A percentile compares a stretch with the other conserved stretches of the same genome.
Conservation (phyloP, 1,140 invertebrate species). For the Meloidogyne exigua region DNA sequence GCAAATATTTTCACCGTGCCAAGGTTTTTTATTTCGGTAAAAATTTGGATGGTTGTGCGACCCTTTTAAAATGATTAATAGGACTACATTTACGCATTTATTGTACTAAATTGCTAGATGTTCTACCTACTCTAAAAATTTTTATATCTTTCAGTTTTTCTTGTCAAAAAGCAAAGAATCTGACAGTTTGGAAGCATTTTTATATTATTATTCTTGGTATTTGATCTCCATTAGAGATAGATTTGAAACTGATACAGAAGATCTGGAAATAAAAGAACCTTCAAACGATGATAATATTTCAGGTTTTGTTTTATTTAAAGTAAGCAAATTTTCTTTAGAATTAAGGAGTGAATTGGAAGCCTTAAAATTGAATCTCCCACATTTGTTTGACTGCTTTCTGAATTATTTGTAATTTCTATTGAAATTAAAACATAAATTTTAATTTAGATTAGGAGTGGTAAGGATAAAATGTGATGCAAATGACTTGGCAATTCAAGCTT, state of each 20-base stretch:
- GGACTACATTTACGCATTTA: no score
- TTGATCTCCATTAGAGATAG: slow-evolving; percentile 44
- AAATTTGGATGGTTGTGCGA: no score
- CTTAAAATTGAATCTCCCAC: slow-evolving; percentile 36
- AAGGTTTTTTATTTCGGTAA: background rate
- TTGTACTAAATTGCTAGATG: no score
- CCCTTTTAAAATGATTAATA: no score
- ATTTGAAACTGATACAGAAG: slow-evolving; percentile 38
- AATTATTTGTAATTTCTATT: slow-evolving; percentile 37
- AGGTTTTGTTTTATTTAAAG: background rate
- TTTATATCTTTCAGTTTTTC: slow-evolving; percentile 13
- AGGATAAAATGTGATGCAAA: slow-evolving; percentile 23
- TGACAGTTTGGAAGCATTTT: slow-evolving; percentile 35
- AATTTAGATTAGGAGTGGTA: slow-evolving; percentile 34
- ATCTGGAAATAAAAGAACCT: slow-evolving; percentile 32
- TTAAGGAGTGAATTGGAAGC: slow-evolving; percentile 38
- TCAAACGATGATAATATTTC: slow-evolving; percentile 23
- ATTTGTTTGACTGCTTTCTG: slow-evolving; percentile 46
- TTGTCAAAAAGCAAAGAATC: slow-evolving; percentile 7
- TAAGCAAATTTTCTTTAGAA: slow-evolving; percentile 12
- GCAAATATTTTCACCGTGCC: slow-evolving; percentile 34
- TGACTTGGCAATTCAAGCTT: slow-evolving; percentile 34
- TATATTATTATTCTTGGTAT: slow-evolving; percentile 53
- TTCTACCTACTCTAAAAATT: no score
- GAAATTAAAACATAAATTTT: slow-evolving; percentile 11